phyloP scores from a whole-genome alignment of 2,113 vertebrate species.

The Limnothrissa miodon region DNA sequence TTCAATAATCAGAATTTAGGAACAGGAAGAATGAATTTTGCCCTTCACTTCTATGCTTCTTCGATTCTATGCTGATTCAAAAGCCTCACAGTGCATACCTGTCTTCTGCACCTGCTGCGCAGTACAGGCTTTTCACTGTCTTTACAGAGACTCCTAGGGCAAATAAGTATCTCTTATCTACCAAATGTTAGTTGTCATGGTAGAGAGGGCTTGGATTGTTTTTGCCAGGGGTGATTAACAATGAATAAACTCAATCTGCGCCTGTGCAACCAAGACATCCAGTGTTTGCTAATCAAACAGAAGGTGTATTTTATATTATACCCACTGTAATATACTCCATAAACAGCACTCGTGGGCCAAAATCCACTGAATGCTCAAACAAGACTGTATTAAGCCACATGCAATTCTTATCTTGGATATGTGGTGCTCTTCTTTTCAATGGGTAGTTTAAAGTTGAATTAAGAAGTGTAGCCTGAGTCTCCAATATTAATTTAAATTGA shows the following conservation, averaged over 20 bases:
- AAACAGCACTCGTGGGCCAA: background rate
- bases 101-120: conserved; percentile 32
- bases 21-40: no score
- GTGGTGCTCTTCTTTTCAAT: background rate
- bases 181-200: conserved; percentile 17
- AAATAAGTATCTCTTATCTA: conserved; percentile 24
- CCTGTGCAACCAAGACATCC: background rate
- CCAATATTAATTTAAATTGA: background rate
- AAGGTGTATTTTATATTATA: background rate
- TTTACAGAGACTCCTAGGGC: conserved; percentile 12
- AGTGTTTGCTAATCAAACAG: conserved; percentile 1
- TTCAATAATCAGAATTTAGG: background rate
- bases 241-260: conserved; percentile 7
- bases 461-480: background rate
- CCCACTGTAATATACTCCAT: background rate
- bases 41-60: no score
- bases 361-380: background rate
- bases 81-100: conserved; percentile 28
- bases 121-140: background rate
- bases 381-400: background rate
- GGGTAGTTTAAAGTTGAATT: background rate
- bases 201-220: background rate
- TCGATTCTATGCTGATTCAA: background rate
- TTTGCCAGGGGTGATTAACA: background rate
- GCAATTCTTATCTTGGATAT: background rate